Evolutionary conservation across 2,113 vertebrate genomes (phyloP).

Genomic region (Stercorarius parasiticus): DNA sequence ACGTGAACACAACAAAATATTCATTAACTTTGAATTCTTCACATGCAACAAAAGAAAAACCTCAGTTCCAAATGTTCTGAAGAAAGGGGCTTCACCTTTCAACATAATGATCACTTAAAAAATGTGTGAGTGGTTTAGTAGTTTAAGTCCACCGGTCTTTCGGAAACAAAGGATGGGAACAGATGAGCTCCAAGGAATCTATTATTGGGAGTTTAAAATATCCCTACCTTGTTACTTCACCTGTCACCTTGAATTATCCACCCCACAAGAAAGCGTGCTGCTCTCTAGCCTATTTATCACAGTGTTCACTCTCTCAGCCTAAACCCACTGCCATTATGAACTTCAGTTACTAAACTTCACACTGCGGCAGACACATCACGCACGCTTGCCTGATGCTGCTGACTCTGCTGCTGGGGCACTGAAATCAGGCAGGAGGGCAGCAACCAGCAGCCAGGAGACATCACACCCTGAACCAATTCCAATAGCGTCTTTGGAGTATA

Average conservation of each 20-base stretch:
- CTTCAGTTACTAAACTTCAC: too few species aligned
- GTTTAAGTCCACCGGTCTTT: background rate
- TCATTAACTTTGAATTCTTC: background rate
- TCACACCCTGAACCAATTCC: background rate
- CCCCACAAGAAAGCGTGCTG: background rate
- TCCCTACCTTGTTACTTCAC: background rate
- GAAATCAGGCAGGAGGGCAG: background rate
- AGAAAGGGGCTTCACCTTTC: background rate
- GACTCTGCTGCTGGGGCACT: background rate
- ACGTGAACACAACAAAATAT: background rate
- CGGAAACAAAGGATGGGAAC: background rate
- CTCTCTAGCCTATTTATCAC: background rate
- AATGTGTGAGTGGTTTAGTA: background rate
- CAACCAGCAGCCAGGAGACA: background rate
- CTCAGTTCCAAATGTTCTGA: background rate
- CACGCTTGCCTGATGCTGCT: background rate
- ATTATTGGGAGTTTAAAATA: background rate
- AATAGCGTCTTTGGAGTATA: background rate
- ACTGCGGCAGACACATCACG: accelerated
- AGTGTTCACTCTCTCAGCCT: background rate
- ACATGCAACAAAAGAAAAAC: background rate
- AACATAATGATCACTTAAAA: background rate
- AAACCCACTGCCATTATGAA: background rate
- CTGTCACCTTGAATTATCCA: background rate
- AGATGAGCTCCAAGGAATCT: background rate